These are phyloP conservation scores for Nebria brevicollis DNA, from an alignment of 2,888 invertebrate species.

Conservation along the genomic window DNA sequence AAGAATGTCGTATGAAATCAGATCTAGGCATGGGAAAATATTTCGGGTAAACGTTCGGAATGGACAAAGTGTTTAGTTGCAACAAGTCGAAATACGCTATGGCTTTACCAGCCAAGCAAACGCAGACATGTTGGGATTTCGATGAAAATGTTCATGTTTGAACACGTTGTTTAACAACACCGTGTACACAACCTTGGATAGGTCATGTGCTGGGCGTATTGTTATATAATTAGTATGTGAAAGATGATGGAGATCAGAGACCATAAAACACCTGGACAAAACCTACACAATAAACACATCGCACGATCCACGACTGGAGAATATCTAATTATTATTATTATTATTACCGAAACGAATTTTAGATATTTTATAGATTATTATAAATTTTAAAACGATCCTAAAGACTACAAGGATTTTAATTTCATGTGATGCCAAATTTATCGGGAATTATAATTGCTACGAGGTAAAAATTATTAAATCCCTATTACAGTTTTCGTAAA, in stretches of 20 bases:
- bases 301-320: not conserved
- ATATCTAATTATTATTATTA: no score
- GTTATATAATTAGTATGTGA: not conserved
- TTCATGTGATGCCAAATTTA: no score
- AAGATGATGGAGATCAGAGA: not conserved
- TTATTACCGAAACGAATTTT: no score
- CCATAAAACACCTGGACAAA: constrained; percentile 1
- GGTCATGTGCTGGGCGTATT: not conserved
- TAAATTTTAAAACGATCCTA: no score
- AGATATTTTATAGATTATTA: no score
- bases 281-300: not conserved
- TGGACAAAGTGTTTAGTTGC: not conserved
- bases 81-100: not conserved
- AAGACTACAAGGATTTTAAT: no score
- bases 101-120: no score
- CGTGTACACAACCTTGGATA: not conserved
- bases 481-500: no score
- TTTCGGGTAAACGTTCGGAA: not conserved
- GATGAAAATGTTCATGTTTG: not conserved
- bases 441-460: no score
- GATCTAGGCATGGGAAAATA: not conserved
- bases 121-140: not conserved
- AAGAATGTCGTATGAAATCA: not conserved
- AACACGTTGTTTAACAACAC: not conserved
- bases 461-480: no score